Conservation (phyloP, 2,888 invertebrate species). For the Rhogogaster chlorosoma region DNA sequence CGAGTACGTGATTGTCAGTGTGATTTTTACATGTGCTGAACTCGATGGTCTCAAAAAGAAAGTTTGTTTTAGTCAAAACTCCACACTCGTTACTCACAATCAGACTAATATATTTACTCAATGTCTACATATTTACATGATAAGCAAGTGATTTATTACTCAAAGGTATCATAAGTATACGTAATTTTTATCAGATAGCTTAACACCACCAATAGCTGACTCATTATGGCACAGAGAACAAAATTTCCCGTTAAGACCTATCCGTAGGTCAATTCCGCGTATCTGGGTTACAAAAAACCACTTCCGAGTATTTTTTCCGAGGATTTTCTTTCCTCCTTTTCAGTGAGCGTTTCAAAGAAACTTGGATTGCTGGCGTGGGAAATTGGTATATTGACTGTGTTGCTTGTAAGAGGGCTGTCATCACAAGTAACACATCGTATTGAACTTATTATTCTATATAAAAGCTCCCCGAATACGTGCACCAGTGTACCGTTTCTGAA, state of each 20-base stretch:
- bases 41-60: not conserved
- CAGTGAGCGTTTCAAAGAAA: constrained; percentile 9
- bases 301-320: not conserved
- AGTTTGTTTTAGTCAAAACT: not conserved
- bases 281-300: not conserved
- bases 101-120: not conserved
- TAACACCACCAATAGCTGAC: not conserved
- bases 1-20: not conserved
- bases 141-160: not conserved
- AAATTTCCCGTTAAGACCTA: not conserved
- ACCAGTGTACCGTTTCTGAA: not conserved
- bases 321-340: not conserved
- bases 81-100: not conserved
- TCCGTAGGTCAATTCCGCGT: not conserved
- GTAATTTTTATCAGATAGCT: not conserved
- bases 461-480: not conserved
- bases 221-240: not conserved
- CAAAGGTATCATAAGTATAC: not conserved
- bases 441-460: not conserved
- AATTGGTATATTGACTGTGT: not conserved
- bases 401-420: not conserved
- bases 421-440: not conserved
- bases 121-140: not conserved
- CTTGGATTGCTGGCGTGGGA: not conserved
- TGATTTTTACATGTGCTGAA: not conserved